phyloP scores from a whole-genome alignment of 2,888 invertebrate species.

The Stenchaetothrips biformis region DNA sequence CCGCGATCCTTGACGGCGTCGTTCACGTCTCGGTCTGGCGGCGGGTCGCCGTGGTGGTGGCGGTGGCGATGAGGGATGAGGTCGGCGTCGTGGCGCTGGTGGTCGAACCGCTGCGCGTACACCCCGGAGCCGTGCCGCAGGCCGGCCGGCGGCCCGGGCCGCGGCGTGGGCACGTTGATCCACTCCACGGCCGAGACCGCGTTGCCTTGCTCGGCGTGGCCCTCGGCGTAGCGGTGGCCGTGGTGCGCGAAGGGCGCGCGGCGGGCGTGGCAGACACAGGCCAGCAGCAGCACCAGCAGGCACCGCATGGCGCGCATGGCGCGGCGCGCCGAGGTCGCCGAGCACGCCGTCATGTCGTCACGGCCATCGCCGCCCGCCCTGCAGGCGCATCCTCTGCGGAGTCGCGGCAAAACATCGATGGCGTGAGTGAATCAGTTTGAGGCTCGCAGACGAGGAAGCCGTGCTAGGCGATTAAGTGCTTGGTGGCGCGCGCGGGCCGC shows the following conservation, averaged over 20 bases:
- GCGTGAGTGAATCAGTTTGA: no score
- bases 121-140: not conserved
- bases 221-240: not conserved
- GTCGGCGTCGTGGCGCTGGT: constrained; percentile 26
- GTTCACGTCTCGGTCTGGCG: not conserved
- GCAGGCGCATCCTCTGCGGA: no score
- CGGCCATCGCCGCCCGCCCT: no score
- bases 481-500: not conserved
- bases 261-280: not conserved
- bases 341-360: no score
- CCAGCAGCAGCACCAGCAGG: no score
- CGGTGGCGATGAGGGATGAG: not conserved
- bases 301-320: no score
- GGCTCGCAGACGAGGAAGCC: no score
- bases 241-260: not conserved
- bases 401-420: no score
- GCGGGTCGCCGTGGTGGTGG: not conserved
- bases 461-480: no score
- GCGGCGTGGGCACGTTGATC: not conserved
- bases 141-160: no score
- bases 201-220: no score
- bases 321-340: no score
- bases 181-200: not conserved
- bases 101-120: not conserved
- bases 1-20: not conserved